Conservation (phyloP, 2,888 invertebrate genomes). For the Drosophila infuscata region DNA sequence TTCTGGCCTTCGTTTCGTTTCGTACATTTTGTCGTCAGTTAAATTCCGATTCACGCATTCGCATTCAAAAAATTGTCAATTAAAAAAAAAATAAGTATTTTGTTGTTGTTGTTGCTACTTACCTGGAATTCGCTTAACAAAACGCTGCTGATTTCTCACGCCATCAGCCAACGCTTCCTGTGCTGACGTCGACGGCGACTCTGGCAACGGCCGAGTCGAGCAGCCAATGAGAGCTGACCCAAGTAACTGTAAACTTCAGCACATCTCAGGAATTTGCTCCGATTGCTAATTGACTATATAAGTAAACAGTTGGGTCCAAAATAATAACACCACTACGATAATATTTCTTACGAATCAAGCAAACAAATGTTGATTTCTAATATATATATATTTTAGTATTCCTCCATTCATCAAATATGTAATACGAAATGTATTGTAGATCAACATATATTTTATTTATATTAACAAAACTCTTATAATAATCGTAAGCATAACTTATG, state of each 20-base stretch:
- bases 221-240: constrained; percentile 10
- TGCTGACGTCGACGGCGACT: constrained; percentile 17
- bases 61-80: constrained; percentile 16
- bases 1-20: background rate
- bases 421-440: constrained; percentile 23
- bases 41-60: constrained; percentile 46
- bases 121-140: constrained; percentile 41
- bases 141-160: constrained; percentile 41
- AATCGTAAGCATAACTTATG: constrained; percentile 42
- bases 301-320: background rate
- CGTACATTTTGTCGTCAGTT: background rate
- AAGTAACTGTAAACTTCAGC: constrained; percentile 29
- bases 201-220: background rate
- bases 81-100: background rate
- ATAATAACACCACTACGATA: background rate
- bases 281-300: constrained; percentile 10
- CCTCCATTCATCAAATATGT: background rate
- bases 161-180: constrained; percentile 39
- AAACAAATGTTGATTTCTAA: background rate
- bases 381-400: background rate
- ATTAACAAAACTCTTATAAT: constrained; percentile 30
- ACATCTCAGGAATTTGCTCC: constrained; percentile 28
- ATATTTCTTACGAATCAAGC: background rate
- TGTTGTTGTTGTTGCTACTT: constrained; percentile 3
- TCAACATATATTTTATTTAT: constrained; percentile 42